A percentile compares a stretch with the other conserved stretches of the same genome.
These are phyloP conservation scores for Liodrosophila aerea DNA, from an alignment of 2,888 invertebrate species.

Conservation along the genomic window DNA sequence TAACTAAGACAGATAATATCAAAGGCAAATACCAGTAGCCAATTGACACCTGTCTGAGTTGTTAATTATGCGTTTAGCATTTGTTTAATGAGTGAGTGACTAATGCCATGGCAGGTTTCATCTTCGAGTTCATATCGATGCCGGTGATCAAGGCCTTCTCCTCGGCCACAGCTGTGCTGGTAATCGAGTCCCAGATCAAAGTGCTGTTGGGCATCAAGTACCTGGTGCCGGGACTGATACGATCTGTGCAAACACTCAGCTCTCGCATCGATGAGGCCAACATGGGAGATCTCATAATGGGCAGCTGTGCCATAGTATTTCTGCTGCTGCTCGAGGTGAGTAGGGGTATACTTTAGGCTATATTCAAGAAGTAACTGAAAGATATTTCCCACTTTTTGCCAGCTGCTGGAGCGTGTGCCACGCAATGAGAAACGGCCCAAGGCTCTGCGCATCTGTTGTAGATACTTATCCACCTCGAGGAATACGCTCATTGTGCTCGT, in stretches of 20 bases:
- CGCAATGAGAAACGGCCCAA: slow-evolving; percentile 73
- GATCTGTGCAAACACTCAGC: slow-evolving; percentile 85
- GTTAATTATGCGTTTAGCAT: slow-evolving; percentile 1
- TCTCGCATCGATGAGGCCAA: slow-evolving; percentile 84
- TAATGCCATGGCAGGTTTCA: slow-evolving; percentile 85
- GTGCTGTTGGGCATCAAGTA: slow-evolving; percentile 89
- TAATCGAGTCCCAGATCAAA: slow-evolving; percentile 90
- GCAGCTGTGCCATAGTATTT: slow-evolving; percentile 86
- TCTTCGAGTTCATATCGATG: slow-evolving; percentile 92
- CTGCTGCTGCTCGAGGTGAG: slow-evolving; percentile 87
- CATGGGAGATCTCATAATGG: slow-evolving; percentile 86
- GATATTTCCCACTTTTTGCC: neutral
- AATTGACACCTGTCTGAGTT: slow-evolving; percentile 24
- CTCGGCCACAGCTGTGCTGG: slow-evolving; percentile 91
- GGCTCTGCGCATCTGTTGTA: slow-evolving; percentile 84
- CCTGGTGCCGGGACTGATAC: slow-evolving; percentile 87
- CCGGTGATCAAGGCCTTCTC: slow-evolving; percentile 94
- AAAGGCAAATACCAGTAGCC: slow-evolving; percentile 9
- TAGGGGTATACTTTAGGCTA: too few relatives aligned
- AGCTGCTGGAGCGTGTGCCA: slow-evolving; percentile 86
- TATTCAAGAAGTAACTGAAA: too few relatives aligned
- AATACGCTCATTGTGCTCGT: slow-evolving; percentile 90
- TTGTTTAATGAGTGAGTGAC: neutral
- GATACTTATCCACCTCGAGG: slow-evolving; percentile 89
- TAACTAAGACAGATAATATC: slow-evolving; percentile 1